These are phyloP conservation scores for Encarsia formosa DNA, from an alignment of 2,888 invertebrate genomes.

Conservation along the genomic window DNA sequence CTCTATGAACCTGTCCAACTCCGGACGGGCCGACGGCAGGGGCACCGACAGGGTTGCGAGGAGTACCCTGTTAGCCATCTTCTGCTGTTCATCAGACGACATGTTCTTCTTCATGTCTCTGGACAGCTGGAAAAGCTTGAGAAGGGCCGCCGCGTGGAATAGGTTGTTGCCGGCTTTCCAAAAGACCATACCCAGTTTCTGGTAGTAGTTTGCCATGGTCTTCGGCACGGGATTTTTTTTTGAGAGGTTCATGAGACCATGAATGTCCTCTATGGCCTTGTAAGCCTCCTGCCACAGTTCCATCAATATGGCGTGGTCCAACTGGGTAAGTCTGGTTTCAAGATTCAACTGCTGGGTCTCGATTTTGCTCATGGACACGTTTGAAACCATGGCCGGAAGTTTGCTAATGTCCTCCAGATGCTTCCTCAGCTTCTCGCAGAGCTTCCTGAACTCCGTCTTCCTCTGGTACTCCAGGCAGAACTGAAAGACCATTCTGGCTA, in stretches of 20 bases:
- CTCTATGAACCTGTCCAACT: constrained; percentile 95
- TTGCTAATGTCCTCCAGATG: constrained; percentile 96
- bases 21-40: constrained; percentile 88
- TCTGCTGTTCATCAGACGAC: constrained; percentile 85
- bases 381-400: constrained; percentile 77
- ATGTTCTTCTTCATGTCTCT: constrained; percentile 97
- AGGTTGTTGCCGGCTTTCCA: constrained; percentile 98
- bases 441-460: constrained; percentile 96
- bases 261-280: constrained; percentile 98
- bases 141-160: constrained; percentile 94
- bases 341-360: constrained; percentile 96
- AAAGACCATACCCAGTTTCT: constrained; percentile 95
- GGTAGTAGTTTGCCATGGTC: constrained; percentile 98
- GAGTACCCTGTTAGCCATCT: constrained; percentile 93
- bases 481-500: constrained; percentile 96
- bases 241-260: constrained; percentile 92
- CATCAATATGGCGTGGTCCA: constrained; percentile 98
- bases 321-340: constrained; percentile 91
- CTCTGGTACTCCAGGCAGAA: constrained; percentile 96
- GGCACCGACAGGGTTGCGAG: constrained; percentile 94
- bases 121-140: constrained; percentile 89
- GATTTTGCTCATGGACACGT: constrained; percentile 89
- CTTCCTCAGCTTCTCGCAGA: constrained; percentile 94
- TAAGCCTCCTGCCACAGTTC: constrained; percentile 99
- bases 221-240: constrained; percentile 95